Conservation (phyloP, 2,888 invertebrate species). For the Toxonevra muliebris region DNA sequence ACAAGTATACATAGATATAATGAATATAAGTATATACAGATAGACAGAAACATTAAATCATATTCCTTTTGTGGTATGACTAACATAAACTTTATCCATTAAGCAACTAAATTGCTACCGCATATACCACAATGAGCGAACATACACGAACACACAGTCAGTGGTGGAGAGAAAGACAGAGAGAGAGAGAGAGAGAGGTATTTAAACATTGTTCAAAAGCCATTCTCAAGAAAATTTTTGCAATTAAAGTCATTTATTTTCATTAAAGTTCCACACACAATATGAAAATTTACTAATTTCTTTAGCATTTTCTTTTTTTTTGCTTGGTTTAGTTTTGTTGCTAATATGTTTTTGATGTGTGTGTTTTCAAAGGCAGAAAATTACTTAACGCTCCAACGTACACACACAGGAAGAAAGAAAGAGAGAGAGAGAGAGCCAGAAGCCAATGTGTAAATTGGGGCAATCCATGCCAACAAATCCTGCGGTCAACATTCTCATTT, state of each 20-base stretch:
- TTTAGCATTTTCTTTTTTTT: too few relatives aligned
- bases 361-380: constrained; percentile 26
- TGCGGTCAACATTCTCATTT: too few relatives aligned
- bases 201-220: too few relatives aligned
- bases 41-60: background rate
- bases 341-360: constrained; percentile 26
- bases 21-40: too few relatives aligned
- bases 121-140: constrained; percentile 21
- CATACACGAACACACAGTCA: background rate
- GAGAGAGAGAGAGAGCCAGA: background rate
- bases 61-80: constrained; percentile 1
- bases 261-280: constrained; percentile 18
- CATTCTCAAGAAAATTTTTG: constrained; percentile 3
- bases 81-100: constrained; percentile 23
- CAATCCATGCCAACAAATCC: too few relatives aligned
- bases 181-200: too few relatives aligned
- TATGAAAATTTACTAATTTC: background rate
- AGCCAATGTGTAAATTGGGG: too few relatives aligned
- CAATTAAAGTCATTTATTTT: constrained; percentile 27
- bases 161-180: too few relatives aligned
- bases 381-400: constrained; percentile 27
- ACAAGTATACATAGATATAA: too few relatives aligned
- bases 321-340: background rate
- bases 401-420: constrained; percentile 11
- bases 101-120: constrained; percentile 25